These are phyloP conservation scores for Anisognathus igniventris DNA, from an alignment of 2,797 vertebrate genomes.

Conservation along the genomic window DNA sequence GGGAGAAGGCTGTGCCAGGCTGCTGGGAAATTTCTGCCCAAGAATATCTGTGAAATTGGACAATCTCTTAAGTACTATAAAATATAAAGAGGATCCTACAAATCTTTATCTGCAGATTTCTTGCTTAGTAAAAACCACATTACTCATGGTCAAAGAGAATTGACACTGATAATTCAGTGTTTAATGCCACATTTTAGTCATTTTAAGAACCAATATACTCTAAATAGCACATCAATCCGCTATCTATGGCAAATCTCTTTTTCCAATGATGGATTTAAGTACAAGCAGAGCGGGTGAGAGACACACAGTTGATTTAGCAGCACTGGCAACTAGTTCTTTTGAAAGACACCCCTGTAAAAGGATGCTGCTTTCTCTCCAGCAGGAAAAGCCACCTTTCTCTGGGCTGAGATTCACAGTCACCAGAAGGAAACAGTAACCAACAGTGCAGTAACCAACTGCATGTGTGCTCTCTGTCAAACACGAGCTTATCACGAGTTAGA, in stretches of 20 bases:
- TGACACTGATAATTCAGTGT: background rate
- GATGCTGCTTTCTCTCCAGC: background rate
- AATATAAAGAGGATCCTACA: background rate
- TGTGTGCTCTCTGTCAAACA: background rate
- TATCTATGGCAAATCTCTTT: background rate
- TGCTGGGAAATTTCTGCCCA: background rate
- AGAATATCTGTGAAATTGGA: background rate
- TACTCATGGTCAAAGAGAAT: background rate
- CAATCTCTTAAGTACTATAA: background rate
- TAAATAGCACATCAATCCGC: background rate
- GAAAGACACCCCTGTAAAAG: background rate
- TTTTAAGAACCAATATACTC: background rate
- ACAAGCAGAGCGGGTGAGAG: background rate
- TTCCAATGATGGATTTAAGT: background rate
- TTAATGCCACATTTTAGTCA: background rate
- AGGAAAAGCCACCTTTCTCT: background rate
- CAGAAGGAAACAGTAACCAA: background rate
- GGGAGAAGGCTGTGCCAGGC: background rate
- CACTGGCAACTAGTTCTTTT: background rate
- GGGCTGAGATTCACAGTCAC: background rate
- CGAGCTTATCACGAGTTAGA: accelerated
- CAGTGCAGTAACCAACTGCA: background rate
- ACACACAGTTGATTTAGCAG: background rate
- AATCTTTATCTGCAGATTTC: background rate
- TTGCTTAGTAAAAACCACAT: background rate